Evolutionary conservation across 1,140 invertebrate species (phyloP).

Genomic region (Drosophila eugracilis): DNA sequence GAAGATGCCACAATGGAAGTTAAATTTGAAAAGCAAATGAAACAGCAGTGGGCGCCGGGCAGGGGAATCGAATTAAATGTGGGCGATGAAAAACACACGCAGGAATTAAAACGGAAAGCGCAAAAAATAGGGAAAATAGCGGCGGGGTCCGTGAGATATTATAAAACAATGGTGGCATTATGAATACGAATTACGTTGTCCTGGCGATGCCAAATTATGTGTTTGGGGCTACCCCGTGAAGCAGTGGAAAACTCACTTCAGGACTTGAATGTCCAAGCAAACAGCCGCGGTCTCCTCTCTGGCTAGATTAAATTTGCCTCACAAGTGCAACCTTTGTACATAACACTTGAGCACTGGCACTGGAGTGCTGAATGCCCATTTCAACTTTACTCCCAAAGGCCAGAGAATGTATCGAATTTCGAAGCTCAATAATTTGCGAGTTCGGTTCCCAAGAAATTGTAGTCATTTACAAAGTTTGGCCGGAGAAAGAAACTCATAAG

Average conservation of each 20-base stretch:
- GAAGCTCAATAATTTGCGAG: constrained; percentile 3
- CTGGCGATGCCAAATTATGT: constrained; percentile 8
- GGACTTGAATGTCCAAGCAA: too few species aligned
- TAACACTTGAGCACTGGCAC: not conserved
- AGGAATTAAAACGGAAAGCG: constrained; percentile 34
- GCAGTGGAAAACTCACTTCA: constrained; percentile 4
- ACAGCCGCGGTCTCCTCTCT: not conserved
- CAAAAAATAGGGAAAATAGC: constrained; percentile 18
- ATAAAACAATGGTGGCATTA: constrained; percentile 35
- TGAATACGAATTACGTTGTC: constrained; percentile 33
- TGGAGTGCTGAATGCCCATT: not conserved
- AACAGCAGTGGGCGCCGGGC: constrained; percentile 17
- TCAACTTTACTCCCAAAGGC: not conserved
- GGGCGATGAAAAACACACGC: constrained; percentile 23
- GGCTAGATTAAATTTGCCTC: too few species aligned
- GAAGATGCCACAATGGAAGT: constrained; percentile 41
- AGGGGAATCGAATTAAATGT: constrained; percentile 49
- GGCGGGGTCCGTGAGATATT: constrained; percentile 4
- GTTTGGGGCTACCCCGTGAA: not conserved
- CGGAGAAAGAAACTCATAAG: constrained; percentile 3
- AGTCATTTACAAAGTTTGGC: constrained; percentile 1
- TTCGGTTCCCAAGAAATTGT: not conserved
- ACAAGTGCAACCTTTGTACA: too few species aligned
- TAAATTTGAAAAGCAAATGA: constrained; percentile 68
- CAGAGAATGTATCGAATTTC: not conserved